Base-by-base conservation (phyloP, 37 sponge, comb jelly and placozoan genomes). In the Mnemiopsis leidyi region DNA sequence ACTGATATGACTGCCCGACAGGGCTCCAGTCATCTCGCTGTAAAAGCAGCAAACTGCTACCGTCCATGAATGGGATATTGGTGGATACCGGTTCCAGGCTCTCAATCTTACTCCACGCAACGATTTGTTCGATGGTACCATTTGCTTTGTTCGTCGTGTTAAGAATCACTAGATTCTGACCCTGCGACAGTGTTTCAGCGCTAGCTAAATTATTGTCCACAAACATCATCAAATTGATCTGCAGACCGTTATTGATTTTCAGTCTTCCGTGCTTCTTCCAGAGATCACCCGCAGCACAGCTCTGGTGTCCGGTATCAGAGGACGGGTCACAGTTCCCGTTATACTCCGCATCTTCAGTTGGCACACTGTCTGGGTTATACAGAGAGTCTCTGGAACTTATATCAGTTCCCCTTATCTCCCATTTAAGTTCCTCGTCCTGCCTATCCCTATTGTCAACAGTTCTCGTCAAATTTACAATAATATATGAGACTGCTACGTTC, bases 21-120 rank as follows among this genome's bases (percentile, higher is more conserved):
- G 40, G 36, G 25, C 90, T 85, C 90, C 90, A 85, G 25, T 38
- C 40, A 25, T 85, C 90, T n/a, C 90, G 32, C 90, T 85, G 90
- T n/a, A 13, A 32, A 28, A 85, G 23, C 1, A 26, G 0, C 61
- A 36, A 40, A 36, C 9, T 3, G 21, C 23, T 39, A 0, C 61
- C 61, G 32, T 33, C 90, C 36, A n/a, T 9, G 61, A 85, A 85
- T 2, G 61, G 24, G 18, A 85, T 33, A 20, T 85, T 61, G 1
- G 36, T 5, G 29, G 61, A 40, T 23, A 85, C 0, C 0, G 39
- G 39, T 26, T 7, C 24, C 7, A 85, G 5, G 48, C 18, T 3
- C 0, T 21, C 29, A 9, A 85, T 38, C 61, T 29, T 38, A 20
- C 38, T n/a, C 7, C n/a, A 40, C 3, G 30, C 26, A n/a, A 85